Evolutionary conservation across 2,113 vertebrate species (phyloP).

Genomic region (Syrmaticus mikado): DNA sequence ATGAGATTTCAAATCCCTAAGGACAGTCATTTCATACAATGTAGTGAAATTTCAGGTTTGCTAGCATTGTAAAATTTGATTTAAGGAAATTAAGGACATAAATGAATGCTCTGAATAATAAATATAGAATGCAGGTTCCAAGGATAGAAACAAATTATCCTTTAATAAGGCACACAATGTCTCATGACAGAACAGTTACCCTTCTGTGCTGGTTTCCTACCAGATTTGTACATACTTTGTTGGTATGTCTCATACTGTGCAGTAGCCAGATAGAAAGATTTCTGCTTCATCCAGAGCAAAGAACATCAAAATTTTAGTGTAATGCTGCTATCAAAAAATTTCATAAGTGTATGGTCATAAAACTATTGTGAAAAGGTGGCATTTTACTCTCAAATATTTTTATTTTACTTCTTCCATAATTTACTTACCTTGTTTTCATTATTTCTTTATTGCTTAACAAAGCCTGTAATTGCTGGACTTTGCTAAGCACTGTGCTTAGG

Average conservation of each 20-base stretch:
- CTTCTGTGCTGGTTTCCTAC: neutral
- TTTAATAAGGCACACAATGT: neutral
- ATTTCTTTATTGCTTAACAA: neutral
- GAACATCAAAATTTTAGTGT: neutral
- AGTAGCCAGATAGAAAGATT: neutral
- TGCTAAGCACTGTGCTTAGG: neutral
- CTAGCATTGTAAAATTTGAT: neutral
- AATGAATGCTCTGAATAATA: neutral
- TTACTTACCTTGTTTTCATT: neutral
- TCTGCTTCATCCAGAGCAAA: neutral
- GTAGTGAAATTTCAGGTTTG: neutral
- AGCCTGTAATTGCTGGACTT: neutral
- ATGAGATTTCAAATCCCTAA: neutral
- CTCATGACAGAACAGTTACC: neutral
- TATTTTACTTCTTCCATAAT: neutral
- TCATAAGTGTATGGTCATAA: fast-evolving
- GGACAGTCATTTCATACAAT: fast-evolving
- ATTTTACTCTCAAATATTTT: neutral
- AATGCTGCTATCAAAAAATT: neutral
- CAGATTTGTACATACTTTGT: neutral
- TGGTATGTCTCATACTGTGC: neutral
- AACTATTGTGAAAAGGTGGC: neutral
- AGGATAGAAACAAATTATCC: neutral
- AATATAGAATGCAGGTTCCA: neutral
- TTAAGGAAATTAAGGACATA: neutral